Evolutionary conservation across 2,797 vertebrate genomes (phyloP).

Genomic region (Lagorchestes hirsutus): DNA sequence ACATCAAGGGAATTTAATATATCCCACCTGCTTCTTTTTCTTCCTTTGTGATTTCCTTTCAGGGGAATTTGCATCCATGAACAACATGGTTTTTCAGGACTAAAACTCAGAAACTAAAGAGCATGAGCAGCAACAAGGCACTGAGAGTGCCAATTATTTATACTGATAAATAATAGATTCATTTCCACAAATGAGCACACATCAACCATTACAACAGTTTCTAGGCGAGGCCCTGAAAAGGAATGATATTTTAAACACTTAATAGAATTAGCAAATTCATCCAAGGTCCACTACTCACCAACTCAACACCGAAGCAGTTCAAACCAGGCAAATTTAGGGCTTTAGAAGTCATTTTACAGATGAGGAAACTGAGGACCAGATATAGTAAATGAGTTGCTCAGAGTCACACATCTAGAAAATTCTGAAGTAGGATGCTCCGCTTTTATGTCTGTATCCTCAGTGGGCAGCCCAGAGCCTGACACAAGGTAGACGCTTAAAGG

Average conservation of each 20-base stretch:
- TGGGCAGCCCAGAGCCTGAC: background rate
- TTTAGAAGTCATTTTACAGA: background rate
- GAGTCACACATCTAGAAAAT: background rate
- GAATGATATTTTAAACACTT: background rate
- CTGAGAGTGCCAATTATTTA: background rate
- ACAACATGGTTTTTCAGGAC: background rate
- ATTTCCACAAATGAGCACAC: background rate
- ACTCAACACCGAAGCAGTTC: background rate
- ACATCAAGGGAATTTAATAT: background rate
- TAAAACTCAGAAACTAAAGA: background rate
- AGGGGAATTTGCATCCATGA: background rate
- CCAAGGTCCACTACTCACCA: background rate
- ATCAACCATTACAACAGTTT: background rate
- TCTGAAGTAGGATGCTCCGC: background rate
- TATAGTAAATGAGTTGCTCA: background rate
- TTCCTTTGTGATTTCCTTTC: background rate
- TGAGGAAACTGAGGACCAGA: background rate
- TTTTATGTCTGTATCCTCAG: background rate
- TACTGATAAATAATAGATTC: background rate
- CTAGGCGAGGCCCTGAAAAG: background rate
- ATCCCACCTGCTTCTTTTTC: background rate
- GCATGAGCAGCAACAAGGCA: background rate
- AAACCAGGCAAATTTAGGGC: background rate
- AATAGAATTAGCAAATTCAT: background rate
- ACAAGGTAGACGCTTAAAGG: background rate